phyloP scores from a whole-genome alignment of 2,888 invertebrate genomes.

The Stenotaenia linearis region DNA sequence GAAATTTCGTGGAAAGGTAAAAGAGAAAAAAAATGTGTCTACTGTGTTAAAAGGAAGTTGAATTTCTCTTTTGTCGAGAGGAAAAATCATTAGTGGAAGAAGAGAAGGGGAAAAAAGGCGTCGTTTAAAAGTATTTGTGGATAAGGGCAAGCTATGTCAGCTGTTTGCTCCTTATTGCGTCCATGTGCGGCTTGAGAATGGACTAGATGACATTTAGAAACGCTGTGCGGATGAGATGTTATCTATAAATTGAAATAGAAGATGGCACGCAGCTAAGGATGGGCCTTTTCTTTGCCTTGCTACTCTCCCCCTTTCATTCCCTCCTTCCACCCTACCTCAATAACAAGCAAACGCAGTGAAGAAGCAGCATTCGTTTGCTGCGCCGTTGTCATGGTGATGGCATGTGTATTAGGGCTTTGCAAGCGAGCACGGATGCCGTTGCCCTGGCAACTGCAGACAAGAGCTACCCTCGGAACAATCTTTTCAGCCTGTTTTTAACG shows the following conservation, averaged over 20 bases:
- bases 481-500: slow-evolving; percentile 1
- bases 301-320: background rate
- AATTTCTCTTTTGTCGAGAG: background rate
- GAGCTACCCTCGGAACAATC: slow-evolving; percentile 1
- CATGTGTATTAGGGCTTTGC: slow-evolving; percentile 19
- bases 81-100: background rate
- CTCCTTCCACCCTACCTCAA: background rate
- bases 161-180: slow-evolving; percentile 15
- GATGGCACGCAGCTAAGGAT: slow-evolving; percentile 9
- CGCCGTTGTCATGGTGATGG: slow-evolving; percentile 11
- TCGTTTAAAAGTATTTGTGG: background rate
- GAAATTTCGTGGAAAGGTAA: background rate
- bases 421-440: background rate
- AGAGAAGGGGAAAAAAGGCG: background rate
- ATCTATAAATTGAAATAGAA: slow-evolving; percentile 19
- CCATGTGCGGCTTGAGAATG: slow-evolving; percentile 6
- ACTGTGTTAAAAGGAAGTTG: slow-evolving; percentile 4
- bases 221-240: slow-evolving; percentile 15
- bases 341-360: slow-evolving; percentile 19
- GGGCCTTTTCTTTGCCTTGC: slow-evolving; percentile 11
- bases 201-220: slow-evolving; percentile 14
- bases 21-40: background rate
- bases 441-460: background rate
- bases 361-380: slow-evolving; percentile 6
- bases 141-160: slow-evolving; percentile 15